These are phyloP conservation scores for Zaprionus taronus DNA, from an alignment of 1,140 invertebrate species.

Conservation along the genomic window DNA sequence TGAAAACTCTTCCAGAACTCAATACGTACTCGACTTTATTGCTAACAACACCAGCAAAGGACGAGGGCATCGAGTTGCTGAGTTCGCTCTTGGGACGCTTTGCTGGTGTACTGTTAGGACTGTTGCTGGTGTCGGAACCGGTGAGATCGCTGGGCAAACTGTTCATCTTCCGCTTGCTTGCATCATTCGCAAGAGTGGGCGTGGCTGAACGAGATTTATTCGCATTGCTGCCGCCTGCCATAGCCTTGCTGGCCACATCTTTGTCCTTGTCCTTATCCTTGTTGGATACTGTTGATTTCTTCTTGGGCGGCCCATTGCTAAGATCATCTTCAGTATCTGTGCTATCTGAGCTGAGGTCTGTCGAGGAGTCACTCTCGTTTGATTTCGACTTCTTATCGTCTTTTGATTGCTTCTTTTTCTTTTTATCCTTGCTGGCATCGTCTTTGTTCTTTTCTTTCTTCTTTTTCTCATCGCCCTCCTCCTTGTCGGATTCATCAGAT, in stretches of 20 bases:
- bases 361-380: slow-evolving; percentile 87
- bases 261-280: slow-evolving; percentile 69
- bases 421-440: slow-evolving; percentile 86
- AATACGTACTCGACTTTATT: slow-evolving; percentile 79
- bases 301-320: slow-evolving; percentile 82
- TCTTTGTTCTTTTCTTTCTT: slow-evolving; percentile 88
- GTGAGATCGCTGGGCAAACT: slow-evolving; percentile 85
- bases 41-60: slow-evolving; percentile 76
- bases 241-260: slow-evolving; percentile 60
- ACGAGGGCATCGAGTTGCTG: slow-evolving; percentile 72
- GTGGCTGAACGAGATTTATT: slow-evolving; percentile 88
- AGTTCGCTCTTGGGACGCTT: slow-evolving; percentile 88
- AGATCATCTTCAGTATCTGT: slow-evolving; percentile 88
- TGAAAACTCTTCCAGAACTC: neutral
- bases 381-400: slow-evolving; percentile 87
- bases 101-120: slow-evolving; percentile 83
- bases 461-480: slow-evolving; percentile 86
- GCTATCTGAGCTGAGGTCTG: slow-evolving; percentile 90
- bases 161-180: slow-evolving; percentile 85
- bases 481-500: slow-evolving; percentile 87
- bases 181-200: slow-evolving; percentile 85
- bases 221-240: slow-evolving; percentile 78
- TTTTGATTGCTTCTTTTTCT: slow-evolving; percentile 87
- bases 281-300: slow-evolving; percentile 66
- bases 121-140: slow-evolving; percentile 83